A percentile compares a stretch with the other conserved stretches of the same genome.
Conservation (phyloP, 1,140 invertebrate genomes). For the Homarus americanus region DNA sequence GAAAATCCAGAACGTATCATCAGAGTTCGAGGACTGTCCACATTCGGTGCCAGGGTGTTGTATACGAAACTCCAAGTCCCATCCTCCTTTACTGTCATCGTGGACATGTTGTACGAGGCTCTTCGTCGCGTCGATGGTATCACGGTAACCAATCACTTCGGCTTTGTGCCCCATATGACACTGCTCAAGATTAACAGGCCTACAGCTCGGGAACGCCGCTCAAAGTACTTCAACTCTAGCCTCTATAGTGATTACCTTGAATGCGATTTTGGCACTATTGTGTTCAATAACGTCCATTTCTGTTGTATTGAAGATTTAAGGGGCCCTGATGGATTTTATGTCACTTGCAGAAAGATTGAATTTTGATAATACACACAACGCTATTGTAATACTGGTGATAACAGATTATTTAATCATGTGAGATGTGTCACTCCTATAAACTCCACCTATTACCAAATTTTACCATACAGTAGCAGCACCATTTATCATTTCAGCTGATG, state of each 20-base stretch:
- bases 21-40: slow-evolving; percentile 60
- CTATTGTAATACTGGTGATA: no score
- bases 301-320: slow-evolving; percentile 73
- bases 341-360: slow-evolving; percentile 64
- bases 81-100: slow-evolving; percentile 38
- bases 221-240: slow-evolving; percentile 74
- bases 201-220: slow-evolving; percentile 69
- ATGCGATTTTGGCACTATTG: slow-evolving; percentile 65
- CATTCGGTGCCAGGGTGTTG: slow-evolving; percentile 75
- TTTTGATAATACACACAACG: no score
- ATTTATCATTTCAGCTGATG: no score
- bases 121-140: slow-evolving; percentile 49
- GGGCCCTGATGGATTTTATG: slow-evolving; percentile 74
- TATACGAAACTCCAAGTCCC: slow-evolving; percentile 69
- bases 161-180: slow-evolving; percentile 75
- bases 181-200: slow-evolving; percentile 73
- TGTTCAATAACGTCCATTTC: slow-evolving; percentile 73
- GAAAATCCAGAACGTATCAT: slow-evolving; percentile 10
- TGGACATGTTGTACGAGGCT: slow-evolving; percentile 45
- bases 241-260: slow-evolving; percentile 70
- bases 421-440: no score
- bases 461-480: no score
- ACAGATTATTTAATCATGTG: no score
- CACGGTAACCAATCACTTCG: slow-evolving; percentile 74
- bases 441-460: no score